Conservation (phyloP, 1,140 invertebrate species). For the Drosophila lini region DNA sequence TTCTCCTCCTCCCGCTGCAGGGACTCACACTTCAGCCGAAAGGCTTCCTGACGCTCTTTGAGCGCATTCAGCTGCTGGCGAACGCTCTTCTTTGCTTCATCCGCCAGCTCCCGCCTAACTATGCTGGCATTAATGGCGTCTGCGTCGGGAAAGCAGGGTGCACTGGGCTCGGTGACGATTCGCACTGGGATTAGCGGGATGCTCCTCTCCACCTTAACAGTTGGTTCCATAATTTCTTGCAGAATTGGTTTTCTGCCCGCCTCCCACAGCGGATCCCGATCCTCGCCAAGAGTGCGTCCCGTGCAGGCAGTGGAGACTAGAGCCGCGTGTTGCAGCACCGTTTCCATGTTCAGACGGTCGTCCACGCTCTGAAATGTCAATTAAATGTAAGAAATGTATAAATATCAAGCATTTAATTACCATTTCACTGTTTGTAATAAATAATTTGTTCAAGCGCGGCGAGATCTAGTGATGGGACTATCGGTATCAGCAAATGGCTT, state of each 20-base stretch:
- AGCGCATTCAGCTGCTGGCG: constrained; percentile 54
- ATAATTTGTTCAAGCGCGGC: background rate
- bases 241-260: background rate
- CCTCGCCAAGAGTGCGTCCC: constrained; percentile 55
- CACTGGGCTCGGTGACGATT: constrained; percentile 1
- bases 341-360: constrained; percentile 38
- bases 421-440: constrained; percentile 1
- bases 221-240: background rate
- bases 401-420: background rate
- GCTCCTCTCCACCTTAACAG: background rate
- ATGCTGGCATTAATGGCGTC: constrained; percentile 56
- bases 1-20: constrained; percentile 13
- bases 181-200: background rate
- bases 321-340: constrained; percentile 56
- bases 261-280: constrained; percentile 34
- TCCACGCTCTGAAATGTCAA: constrained; percentile 50
- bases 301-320: constrained; percentile 41
- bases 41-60: constrained; percentile 49
- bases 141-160: constrained; percentile 42
- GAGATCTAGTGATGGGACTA: background rate
- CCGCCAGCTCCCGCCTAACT: constrained; percentile 47
- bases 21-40: background rate
- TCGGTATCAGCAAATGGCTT: background rate
- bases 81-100: constrained; percentile 60
- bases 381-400: background rate